A percentile compares a stretch with the other conserved stretches of the same genome.
Evolutionary conservation across 2,113 vertebrate species (phyloP).

Genomic region (Hiodon alosoides): DNA sequence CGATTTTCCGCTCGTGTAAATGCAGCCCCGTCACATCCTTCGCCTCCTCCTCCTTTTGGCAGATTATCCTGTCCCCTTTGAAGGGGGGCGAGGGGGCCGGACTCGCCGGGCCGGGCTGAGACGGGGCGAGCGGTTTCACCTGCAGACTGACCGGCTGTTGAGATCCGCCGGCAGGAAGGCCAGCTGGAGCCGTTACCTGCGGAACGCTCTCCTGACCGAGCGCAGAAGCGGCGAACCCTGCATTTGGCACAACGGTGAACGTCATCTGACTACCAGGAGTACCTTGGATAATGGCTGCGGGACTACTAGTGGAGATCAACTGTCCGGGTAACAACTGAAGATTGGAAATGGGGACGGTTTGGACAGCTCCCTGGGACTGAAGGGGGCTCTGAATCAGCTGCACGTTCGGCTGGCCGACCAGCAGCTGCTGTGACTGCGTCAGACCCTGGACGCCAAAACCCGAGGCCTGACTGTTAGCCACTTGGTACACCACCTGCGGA

Average conservation of each 20-base stretch:
- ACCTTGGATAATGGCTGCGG: conserved; percentile 88
- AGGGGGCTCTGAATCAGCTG: conserved; percentile 87
- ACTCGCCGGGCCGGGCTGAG: conserved; percentile 69
- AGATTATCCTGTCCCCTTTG: conserved; percentile 97
- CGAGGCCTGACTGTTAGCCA: conserved; percentile 75
- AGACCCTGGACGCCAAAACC: conserved; percentile 75
- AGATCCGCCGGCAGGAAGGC: conserved; percentile 67
- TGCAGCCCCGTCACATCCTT: conserved; percentile 97
- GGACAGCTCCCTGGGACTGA: conserved; percentile 73
- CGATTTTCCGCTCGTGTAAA: conserved; percentile 94
- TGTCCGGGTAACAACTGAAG: conserved; percentile 84
- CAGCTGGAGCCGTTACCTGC: conserved; percentile 71
- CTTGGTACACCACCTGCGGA: conserved; percentile 92
- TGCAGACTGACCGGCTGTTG: conserved; percentile 76
- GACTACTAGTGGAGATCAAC: conserved; percentile 81
- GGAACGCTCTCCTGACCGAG: conserved; percentile 82
- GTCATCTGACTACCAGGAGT: conserved; percentile 89
- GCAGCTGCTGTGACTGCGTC: conserved; percentile 76
- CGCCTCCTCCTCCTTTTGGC: conserved; percentile 99
- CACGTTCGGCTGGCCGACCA: conserved; percentile 81
- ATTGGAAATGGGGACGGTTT: conserved; percentile 88
- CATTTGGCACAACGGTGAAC: conserved; percentile 97
- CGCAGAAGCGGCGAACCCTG: conserved; percentile 84
- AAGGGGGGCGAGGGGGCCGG: conserved; percentile 75
- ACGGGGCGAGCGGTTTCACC: conserved; percentile 70